phyloP scores from a whole-genome alignment of 2,888 invertebrate species.

The Plebejus melissa region DNA sequence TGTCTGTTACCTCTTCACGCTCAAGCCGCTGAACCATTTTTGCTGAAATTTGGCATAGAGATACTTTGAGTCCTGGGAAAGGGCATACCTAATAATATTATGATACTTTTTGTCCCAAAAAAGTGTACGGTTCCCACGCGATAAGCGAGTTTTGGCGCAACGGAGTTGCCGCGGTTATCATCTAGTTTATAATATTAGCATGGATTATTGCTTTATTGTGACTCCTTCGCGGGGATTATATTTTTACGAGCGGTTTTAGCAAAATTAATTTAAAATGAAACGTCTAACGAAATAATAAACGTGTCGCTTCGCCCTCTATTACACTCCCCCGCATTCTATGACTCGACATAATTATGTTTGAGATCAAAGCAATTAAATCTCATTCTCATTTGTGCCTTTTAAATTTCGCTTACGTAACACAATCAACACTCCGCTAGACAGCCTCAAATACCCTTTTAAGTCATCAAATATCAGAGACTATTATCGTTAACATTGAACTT shows the following conservation, averaged over 20 bases:
- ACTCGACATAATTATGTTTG: conserved; percentile 13
- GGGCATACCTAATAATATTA: too few relatives aligned
- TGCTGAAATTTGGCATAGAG: too few relatives aligned
- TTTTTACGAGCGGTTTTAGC: neutral
- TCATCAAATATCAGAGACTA: neutral
- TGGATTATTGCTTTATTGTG: neutral
- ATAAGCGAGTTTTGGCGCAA: too few relatives aligned
- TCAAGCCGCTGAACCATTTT: too few relatives aligned
- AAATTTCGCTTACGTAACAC: conserved; percentile 16
- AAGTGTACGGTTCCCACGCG: too few relatives aligned
- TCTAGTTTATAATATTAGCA: neutral
- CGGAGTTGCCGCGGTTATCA: too few relatives aligned
- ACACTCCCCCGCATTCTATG: conserved; percentile 13
- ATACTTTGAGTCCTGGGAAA: too few relatives aligned
- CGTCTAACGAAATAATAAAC: neutral
- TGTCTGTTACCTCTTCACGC: too few relatives aligned
- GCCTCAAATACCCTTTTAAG: neutral
- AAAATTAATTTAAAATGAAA: conserved; percentile 1
- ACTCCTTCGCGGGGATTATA: neutral
- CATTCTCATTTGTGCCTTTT: conserved; percentile 22
- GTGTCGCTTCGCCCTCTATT: conserved; percentile 4
- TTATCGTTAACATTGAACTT: neutral
- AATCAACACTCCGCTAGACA: conserved; percentile 3
- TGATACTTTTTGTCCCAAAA: too few relatives aligned
- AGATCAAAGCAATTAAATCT: conserved; percentile 22